Conservation (phyloP, 2,888 invertebrate genomes). For the Crocallis elinguaria region DNA sequence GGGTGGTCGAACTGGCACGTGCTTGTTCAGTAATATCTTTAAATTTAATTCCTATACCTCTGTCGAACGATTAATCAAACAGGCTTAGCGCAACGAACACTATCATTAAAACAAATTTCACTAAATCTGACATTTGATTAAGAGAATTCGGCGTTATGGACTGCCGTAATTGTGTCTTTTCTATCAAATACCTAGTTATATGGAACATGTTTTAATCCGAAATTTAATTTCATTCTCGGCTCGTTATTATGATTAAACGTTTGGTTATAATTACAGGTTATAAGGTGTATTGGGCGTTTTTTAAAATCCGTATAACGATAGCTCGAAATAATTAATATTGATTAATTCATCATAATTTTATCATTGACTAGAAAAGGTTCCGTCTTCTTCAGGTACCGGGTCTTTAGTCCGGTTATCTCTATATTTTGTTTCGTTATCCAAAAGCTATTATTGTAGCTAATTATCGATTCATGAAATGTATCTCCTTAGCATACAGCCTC, state of each 20-base stretch:
- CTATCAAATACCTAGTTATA: constrained; percentile 38
- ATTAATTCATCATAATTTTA: constrained; percentile 4
- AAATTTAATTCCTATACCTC: constrained; percentile 60
- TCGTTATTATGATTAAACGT: constrained; percentile 30
- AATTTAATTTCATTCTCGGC: constrained; percentile 17
- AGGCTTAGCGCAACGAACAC: constrained; percentile 70
- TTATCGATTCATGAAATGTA: constrained; percentile 34
- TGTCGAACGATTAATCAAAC: constrained; percentile 70
- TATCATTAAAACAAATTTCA: constrained; percentile 78
- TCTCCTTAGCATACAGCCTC: constrained; percentile 16
- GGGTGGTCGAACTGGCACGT: constrained; percentile 39
- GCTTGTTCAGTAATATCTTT: constrained; percentile 52
- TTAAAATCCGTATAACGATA: not conserved
- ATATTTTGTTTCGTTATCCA: constrained; percentile 18
- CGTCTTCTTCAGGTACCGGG: not conserved
- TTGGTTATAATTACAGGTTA: constrained; percentile 20
- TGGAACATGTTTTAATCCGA: constrained; percentile 27
- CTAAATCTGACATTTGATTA: constrained; percentile 82
- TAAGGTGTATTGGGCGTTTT: constrained; percentile 14
- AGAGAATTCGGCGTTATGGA: constrained; percentile 60
- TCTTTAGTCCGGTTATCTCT: not conserved
- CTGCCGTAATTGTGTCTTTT: constrained; percentile 35
- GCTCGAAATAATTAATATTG: constrained; percentile 7
- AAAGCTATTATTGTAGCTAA: constrained; percentile 18
- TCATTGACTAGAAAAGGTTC: not conserved